These are phyloP conservation scores for Lasioglossum villosulum DNA, from an alignment of 2,888 invertebrate species.

Conservation along the genomic window DNA sequence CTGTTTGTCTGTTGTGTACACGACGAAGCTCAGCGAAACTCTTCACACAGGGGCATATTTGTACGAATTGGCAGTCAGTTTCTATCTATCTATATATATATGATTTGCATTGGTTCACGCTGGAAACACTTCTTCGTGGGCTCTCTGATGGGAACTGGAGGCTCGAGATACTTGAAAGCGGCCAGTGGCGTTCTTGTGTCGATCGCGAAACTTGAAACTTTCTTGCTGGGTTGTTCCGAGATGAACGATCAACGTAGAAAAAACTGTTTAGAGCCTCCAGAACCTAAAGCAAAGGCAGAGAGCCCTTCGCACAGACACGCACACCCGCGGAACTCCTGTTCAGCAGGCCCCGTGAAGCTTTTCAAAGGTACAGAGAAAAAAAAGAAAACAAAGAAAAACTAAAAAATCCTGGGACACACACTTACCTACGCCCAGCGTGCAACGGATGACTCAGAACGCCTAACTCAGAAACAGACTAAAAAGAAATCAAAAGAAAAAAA, in stretches of 20 bases:
- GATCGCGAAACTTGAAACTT: not conserved
- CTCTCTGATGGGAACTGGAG: slow-evolving; percentile 8
- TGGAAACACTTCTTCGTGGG: not conserved
- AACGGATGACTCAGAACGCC: slow-evolving; percentile 23
- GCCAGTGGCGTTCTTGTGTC: not conserved
- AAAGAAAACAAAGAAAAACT: not conserved
- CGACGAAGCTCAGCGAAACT: slow-evolving; percentile 30
- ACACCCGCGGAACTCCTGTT: not conserved
- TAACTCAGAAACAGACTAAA: slow-evolving; percentile 2
- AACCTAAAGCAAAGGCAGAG: not conserved
- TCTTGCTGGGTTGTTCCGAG: not conserved
- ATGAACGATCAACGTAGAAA: not conserved
- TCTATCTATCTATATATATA: slow-evolving; percentile 13
- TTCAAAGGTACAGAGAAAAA: slow-evolving; percentile 8
- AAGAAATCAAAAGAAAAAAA: not conserved
- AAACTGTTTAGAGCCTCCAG: slow-evolving; percentile 6
- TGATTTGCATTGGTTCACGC: slow-evolving; percentile 11
- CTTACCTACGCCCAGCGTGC: slow-evolving; percentile 21
- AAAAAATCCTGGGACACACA: slow-evolving; percentile 15
- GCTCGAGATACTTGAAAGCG: not conserved
- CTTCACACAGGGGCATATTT: slow-evolving; percentile 5
- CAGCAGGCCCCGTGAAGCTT: slow-evolving; percentile 10
- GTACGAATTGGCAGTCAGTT: slow-evolving; percentile 20
- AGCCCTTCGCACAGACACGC: not conserved
- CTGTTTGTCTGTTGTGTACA: slow-evolving; percentile 36